A percentile compares a stretch with the other conserved stretches of the same genome.
Conservation (phyloP, 2,888 invertebrate species). For the Volucella bombylans region DNA sequence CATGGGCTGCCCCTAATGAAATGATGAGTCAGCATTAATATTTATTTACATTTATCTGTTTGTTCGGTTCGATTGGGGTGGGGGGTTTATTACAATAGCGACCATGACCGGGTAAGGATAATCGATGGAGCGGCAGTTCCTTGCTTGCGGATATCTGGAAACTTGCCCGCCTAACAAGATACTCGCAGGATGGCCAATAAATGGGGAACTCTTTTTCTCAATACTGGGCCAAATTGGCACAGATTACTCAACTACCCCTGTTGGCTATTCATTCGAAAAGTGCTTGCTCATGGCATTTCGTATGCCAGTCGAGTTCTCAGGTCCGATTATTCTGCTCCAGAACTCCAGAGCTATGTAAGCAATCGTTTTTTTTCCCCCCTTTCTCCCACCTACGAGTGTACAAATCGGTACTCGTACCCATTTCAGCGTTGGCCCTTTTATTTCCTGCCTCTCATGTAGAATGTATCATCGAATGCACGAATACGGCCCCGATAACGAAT, state of each 20-base stretch:
- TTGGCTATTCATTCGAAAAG: neutral
- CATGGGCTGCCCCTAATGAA: constrained; percentile 47
- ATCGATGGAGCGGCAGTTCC: constrained; percentile 14
- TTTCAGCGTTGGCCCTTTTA: too few species aligned
- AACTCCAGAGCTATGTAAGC: constrained; percentile 19
- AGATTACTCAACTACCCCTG: constrained; percentile 39
- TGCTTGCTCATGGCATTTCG: constrained; percentile 23
- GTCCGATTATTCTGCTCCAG: constrained; percentile 26
- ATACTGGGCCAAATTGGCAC: constrained; percentile 61
- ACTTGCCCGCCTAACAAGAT: constrained; percentile 37
- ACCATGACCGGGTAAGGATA: constrained; percentile 45
- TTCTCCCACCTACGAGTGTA: too few species aligned
- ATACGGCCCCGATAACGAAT: neutral
- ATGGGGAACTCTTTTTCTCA: constrained; percentile 49
- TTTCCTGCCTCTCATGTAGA: neutral
- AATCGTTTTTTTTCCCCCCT: neutral
- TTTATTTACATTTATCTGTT: constrained; percentile 62
- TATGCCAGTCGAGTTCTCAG: constrained; percentile 48
- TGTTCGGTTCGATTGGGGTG: constrained; percentile 30
- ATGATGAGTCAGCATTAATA: constrained; percentile 62
- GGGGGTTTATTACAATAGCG: neutral
- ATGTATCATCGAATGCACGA: neutral
- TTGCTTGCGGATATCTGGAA: neutral
- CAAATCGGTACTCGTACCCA: neutral
- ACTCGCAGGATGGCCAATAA: constrained; percentile 55